Base-by-base conservation (phyloP, 2,113 vertebrate genomes). In the Ophthalmolycus amberensis region DNA sequence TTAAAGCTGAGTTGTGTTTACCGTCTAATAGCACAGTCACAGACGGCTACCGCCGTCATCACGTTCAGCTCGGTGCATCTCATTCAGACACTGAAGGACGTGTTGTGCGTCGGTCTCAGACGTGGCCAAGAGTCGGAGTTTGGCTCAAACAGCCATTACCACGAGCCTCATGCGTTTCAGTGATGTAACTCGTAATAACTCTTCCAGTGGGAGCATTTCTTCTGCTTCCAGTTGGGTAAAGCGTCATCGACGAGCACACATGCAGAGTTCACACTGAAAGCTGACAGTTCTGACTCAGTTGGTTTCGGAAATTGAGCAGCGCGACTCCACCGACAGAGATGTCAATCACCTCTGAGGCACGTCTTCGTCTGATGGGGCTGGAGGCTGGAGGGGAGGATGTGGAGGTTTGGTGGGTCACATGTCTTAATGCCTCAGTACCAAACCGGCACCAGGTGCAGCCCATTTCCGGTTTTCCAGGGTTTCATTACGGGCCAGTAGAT, bases 381-480 rank as follows among this genome's bases (percentile, higher is more conserved):
- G 25, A 25, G 25, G 70, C 64, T 46, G 27, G 18, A 77, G 34
- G 22, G 10, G 20, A 68, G 20, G 37, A 25, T 0, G 48, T 74
- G 58, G 20, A 3, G 4, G 3, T 8, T 64, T 6, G 37, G 20
- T 32, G 20, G 48, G 67, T 64, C 52, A 38, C 65, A 27, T 56
- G 58, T 72, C n/a, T 63, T 48, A 38, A 65, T 0, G 25, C 14
- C 29, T 73, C 60, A 8, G 46, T 20, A 46, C 37, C 38, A 38
- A 27, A 44, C 16, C 18, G 22, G 40, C 27, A 34, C 58, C 64
- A 89, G 82, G 76, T 89, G 86, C 79, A 73, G 75, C 67, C 59
- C 66, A 91, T 92, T 91, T 90, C 38, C 76, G 85, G 66, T 84
- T 89, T 78, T 67, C 27, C 52, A 29, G 29, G 3, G 60, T 27